These are phyloP conservation scores for Haemorhous mexicanus DNA, from an alignment of 2,113 vertebrate species.

Conservation along the genomic window DNA sequence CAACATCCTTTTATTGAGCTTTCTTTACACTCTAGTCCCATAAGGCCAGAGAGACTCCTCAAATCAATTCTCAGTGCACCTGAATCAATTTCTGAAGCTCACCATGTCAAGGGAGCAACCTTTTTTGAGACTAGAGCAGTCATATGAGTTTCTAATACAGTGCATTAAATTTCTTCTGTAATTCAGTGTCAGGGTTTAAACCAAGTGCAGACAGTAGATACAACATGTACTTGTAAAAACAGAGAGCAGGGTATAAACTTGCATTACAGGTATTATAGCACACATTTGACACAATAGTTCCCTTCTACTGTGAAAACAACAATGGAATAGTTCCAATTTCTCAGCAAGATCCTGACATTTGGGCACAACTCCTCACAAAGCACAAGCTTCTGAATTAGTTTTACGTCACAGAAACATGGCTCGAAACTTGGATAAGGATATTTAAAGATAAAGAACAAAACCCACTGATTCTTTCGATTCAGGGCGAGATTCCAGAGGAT, in stretches of 20 bases:
- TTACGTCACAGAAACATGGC: not conserved
- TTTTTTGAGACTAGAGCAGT: not conserved
- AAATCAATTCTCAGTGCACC: conserved; percentile 51
- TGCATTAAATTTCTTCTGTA: conserved; percentile 31
- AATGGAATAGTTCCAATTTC: not conserved
- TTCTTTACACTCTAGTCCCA: not conserved
- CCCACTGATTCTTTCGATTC: not conserved
- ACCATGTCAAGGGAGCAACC: conserved; percentile 37
- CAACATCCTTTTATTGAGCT: conserved; percentile 40
- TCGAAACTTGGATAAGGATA: not conserved
- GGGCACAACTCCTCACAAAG: not conserved
- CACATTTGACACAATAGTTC: not conserved
- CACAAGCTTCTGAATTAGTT: not conserved
- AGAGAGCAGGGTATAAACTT: not conserved
- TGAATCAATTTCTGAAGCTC: conserved; percentile 60
- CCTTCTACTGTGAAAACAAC: not conserved
- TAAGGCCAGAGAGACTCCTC: conserved; percentile 27
- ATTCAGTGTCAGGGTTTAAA: conserved; percentile 45
- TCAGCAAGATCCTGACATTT: not conserved
- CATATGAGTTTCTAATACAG: not conserved
- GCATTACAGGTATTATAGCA: not conserved
- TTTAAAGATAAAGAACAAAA: not conserved
- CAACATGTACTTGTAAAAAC: conserved; percentile 1
- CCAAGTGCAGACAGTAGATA: not conserved
- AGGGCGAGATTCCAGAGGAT: not conserved